Evolutionary conservation across 2,113 vertebrate species (phyloP).

Genomic region (Beaufortia kweichowensis): DNA sequence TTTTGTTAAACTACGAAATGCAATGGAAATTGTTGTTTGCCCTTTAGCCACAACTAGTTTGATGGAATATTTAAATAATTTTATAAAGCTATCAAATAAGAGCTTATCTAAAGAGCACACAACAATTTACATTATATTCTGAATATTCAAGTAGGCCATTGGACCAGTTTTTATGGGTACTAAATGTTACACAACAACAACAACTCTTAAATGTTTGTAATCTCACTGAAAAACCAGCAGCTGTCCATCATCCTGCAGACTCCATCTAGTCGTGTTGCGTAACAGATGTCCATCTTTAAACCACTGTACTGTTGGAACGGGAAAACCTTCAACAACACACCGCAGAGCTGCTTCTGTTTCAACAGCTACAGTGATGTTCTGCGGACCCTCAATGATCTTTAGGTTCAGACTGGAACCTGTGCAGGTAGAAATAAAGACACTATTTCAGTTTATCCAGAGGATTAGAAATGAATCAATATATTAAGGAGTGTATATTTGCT

Average conservation of each 20-base stretch:
- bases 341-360: conserved; percentile 68
- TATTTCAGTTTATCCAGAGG: not conserved
- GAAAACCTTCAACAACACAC: conserved; percentile 69
- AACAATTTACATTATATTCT: too few relatives aligned
- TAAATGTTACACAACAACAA: too few relatives aligned
- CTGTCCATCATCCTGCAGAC: conserved; percentile 70
- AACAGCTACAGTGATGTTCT: conserved; percentile 68
- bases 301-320: conserved; percentile 74
- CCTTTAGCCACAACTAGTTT: too few relatives aligned
- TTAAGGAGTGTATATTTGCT: too few relatives aligned
- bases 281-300: conserved; percentile 73
- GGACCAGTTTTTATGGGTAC: too few relatives aligned
- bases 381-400: conserved; percentile 69
- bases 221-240: conserved; percentile 75
- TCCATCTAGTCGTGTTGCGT: conserved; percentile 61
- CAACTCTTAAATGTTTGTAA: not conserved
- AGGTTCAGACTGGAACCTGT: conserved; percentile 60
- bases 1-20: too few relatives aligned
- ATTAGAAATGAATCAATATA: too few relatives aligned
- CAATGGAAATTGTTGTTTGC: too few relatives aligned
- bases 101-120: too few relatives aligned
- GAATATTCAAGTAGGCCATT: too few relatives aligned
- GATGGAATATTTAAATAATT: too few relatives aligned
- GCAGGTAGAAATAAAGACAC: not conserved
- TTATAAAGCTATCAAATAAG: too few relatives aligned